Conservation (phyloP, 2,113 vertebrate genomes). For the Sciurus niger region DNA sequence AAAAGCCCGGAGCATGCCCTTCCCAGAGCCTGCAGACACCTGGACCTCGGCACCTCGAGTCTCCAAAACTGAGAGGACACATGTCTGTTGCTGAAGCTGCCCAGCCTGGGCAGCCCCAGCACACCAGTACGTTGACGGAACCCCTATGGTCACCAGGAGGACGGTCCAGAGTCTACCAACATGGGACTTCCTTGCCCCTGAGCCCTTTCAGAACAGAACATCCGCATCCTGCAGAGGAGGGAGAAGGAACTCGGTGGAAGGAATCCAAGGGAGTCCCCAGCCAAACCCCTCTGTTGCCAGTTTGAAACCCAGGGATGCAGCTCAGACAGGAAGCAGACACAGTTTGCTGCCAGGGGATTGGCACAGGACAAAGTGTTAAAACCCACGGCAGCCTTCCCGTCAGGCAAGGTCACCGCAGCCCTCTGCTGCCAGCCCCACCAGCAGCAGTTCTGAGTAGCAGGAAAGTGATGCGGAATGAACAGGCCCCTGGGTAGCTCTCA, state of each 20-base stretch:
- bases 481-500: neutral
- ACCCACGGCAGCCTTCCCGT: neutral
- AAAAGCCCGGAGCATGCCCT: neutral
- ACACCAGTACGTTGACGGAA: neutral
- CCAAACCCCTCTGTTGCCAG: neutral
- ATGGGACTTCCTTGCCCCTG: neutral
- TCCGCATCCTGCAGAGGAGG: neutral
- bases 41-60: neutral
- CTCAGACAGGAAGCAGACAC: neutral
- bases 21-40: neutral
- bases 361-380: neutral
- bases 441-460: neutral
- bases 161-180: neutral
- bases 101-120: neutral
- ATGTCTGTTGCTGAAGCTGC: neutral
- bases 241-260: neutral
- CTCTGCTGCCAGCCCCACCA: no score
- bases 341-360: accelerated
- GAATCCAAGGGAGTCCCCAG: neutral
- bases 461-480: neutral
- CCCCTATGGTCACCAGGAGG: neutral
- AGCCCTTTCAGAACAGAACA: neutral
- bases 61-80: neutral
- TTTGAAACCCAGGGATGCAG: neutral
- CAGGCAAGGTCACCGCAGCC: neutral